Conservation (phyloP, 2,888 invertebrate genomes). For the Megastigmus dorsalis region DNA sequence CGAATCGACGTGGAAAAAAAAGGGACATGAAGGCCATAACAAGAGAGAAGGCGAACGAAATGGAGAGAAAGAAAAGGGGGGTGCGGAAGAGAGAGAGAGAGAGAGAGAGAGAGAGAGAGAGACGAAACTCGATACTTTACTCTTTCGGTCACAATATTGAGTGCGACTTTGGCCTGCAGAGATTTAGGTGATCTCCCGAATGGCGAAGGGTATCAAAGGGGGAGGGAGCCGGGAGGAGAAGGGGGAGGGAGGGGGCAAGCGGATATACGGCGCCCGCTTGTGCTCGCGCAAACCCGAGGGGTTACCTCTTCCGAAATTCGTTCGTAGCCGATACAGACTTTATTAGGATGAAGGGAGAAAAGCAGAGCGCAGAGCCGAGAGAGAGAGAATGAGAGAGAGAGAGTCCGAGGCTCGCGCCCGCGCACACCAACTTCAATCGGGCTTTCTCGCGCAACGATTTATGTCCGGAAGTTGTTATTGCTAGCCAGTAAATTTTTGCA, state of each 20-base stretch:
- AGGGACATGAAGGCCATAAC: not conserved
- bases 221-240: slow-evolving; percentile 44
- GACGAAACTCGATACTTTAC: slow-evolving; percentile 67
- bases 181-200: slow-evolving; percentile 67
- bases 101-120: slow-evolving; percentile 52
- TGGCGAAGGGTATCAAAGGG: slow-evolving; percentile 19
- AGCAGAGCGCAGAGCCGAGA: not conserved
- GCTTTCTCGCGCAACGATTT: slow-evolving; percentile 42
- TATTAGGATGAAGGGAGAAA: slow-evolving; percentile 58
- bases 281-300: slow-evolving; percentile 59
- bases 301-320: slow-evolving; percentile 66
- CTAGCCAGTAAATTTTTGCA: slow-evolving; percentile 37
- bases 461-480: slow-evolving; percentile 54
- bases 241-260: slow-evolving; percentile 58
- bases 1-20: slow-evolving; percentile 41
- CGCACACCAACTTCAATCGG: slow-evolving; percentile 28
- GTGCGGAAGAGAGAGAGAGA: slow-evolving; percentile 37
- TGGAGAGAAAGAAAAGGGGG: not conserved
- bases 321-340: slow-evolving; percentile 65
- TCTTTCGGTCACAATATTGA: slow-evolving; percentile 72
- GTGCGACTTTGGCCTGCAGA: slow-evolving; percentile 66
- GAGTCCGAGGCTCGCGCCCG: slow-evolving; percentile 1
- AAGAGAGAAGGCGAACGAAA: slow-evolving; percentile 6
- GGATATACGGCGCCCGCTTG: slow-evolving; percentile 59
- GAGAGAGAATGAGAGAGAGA: not conserved